Evolutionary conservation across 2,113 vertebrate species (phyloP).

Genomic region (Microcebus murinus): DNA sequence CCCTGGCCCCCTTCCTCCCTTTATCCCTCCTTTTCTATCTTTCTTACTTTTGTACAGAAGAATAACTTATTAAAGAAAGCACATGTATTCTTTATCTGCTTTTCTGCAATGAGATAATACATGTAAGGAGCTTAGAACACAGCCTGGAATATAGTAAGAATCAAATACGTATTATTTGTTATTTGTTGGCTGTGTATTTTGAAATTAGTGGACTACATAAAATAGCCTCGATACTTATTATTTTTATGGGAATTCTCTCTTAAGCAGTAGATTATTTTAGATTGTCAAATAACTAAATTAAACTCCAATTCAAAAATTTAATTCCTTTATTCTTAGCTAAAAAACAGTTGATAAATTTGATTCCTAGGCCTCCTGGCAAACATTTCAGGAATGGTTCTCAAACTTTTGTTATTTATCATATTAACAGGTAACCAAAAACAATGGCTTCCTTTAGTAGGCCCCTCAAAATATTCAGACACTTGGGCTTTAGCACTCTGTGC

Average conservation of each 20-base stretch:
- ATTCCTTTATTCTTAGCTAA: not conserved
- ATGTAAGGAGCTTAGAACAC: not conserved
- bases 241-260: slow-evolving; percentile 20
- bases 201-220: not conserved
- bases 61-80: not conserved
- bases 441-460: not conserved
- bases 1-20: not conserved
- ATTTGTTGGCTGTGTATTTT: not conserved
- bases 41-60: not conserved
- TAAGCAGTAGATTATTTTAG: not conserved
- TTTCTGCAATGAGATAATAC: not conserved
- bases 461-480: not conserved
- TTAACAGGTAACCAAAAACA: not conserved
- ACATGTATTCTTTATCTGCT: not conserved
- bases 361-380: not conserved
- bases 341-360: slow-evolving; percentile 14
- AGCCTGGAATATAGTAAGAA: not conserved
- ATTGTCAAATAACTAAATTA: slow-evolving; percentile 46
- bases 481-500: not conserved
- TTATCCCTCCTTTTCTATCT: not conserved
- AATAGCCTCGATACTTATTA: not conserved
- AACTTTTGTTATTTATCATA: slow-evolving; percentile 4
- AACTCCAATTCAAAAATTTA: slow-evolving; percentile 14
- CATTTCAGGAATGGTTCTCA: not conserved
- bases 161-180: not conserved